Base-by-base conservation (phyloP, 2,113 vertebrate genomes). In the Blennius ocellaris region DNA sequence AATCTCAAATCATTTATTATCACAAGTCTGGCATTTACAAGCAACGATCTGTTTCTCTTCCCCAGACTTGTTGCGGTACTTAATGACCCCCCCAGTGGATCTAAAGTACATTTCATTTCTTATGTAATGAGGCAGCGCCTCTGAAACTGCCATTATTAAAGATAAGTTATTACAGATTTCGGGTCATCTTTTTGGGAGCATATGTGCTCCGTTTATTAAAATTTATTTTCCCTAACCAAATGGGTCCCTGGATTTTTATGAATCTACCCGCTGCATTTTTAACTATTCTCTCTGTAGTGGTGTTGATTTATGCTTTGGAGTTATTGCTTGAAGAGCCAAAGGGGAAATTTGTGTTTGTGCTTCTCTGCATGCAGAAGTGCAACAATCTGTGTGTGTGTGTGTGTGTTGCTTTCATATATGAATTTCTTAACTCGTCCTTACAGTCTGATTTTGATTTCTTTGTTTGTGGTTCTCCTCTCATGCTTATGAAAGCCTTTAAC, bases 131-230 rank as follows among this genome's bases (percentile, higher is more conserved):
- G 65, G 47, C 51, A 53, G 11, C 55, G 17, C 11, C 30, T 45
- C 11, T 69, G 58, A 16, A 51, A 44, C 41, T 38, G 64, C 43
- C 10, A n/a, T 11, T 69, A 12, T 48, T 53, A 38, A 66, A 54
- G 38, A 62, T 41, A 40, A n/a, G 0, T 56, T 56, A 55, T 65
- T 55, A 48, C 58, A 57, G 53, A 56, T 65, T 37, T n/a, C 38
- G 11, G 37, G 45, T 74, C 48, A 74, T 61, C 48, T 54, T 61
- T 64, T 58, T 40, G 6, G 14, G 11, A 73, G 11, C 41, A 58
- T 30, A 43, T 49, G 48, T 10, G 16, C 9, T 47, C 6, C 51
- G 5, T 55, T 60, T 58, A 55, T 80, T 48, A 9, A 56, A 65
- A 53, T 59, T 7, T 47, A 4, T 59, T 52, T 11, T 45, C 10